Evolutionary conservation across 2,797 vertebrate genomes (phyloP), one percentile per base, ranked within the genome.

Genomic region (Gymnoscopelus braueri): DNA sequence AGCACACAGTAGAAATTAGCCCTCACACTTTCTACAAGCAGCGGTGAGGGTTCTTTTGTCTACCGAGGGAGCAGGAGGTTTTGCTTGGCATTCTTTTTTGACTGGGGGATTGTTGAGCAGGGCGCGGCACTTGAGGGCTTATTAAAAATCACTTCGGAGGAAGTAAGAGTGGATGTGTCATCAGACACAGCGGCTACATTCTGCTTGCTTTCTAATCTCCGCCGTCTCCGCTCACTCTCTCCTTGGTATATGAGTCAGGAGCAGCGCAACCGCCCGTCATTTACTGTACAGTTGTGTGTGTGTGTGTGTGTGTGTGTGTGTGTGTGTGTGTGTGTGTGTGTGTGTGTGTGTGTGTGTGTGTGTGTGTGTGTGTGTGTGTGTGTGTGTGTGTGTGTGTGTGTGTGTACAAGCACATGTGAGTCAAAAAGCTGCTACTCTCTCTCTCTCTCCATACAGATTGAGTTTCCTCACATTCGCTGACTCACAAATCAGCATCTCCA

Each of bases 121-220:
- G 80, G 74, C 35, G 77, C 64, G 73, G 75, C 44, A 73, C 58
- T 1, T 4, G 32, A 77, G 69, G 56, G 26, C 15, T 83, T 79
- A 77, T 83, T 89, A 79, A 88, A 86, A 81, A 82, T 82, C 80
- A 55, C 67, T 83, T 81, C 35, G 60, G 71, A 78, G 81, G 79
- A 83, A 87, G 81, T 65, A 85, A 79, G 81, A 82, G 63, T 72
- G 71, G 70, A 88, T 90, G 89, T 87, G 86, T 91, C 87, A 91
- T 77, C 80, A 78, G 74, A 87, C 84, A 79, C 67, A 66, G 70
- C 53, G 87, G 66, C 79, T 80, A 77, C 83, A 62, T n/a, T 77
- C 58, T 4, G 32, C 60, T 72, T 80, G 73, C 68, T 74, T 63
- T 63, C 52, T 57, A 54, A 39, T 52, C 65, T 53, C 48, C 69